These are phyloP conservation scores for Acanthaster planci DNA, from an alignment of 35 echinoderm and acorn worm genomes.

Conservation along the genomic window DNA sequence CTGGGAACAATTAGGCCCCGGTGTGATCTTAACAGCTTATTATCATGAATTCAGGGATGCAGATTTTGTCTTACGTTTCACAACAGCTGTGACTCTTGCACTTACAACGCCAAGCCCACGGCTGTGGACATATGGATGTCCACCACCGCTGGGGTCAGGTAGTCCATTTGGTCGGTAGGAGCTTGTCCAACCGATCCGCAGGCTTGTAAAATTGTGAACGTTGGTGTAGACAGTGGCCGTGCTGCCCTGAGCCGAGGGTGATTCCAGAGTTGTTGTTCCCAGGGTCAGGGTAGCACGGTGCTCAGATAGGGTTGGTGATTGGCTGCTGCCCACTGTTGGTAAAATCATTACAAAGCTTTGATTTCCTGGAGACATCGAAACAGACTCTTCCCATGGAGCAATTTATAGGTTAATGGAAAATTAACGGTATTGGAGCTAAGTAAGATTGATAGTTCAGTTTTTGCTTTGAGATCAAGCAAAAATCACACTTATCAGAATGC, in stretches of 20 bases:
- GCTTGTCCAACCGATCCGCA: neutral
- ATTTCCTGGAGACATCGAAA: no score
- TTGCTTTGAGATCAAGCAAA: no score
- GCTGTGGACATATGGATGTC: neutral
- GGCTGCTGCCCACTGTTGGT: neutral
- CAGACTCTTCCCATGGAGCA: no score
- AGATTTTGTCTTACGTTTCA: neutral
- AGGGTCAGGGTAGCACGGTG: neutral
- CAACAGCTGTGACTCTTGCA: neutral
- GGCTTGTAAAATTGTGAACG: neutral
- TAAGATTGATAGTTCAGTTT: no score
- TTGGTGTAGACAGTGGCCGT: conserved; percentile 1
- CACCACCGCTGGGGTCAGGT: neutral
- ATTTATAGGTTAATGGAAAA: no score
- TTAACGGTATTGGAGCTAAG: no score
- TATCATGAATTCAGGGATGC: neutral
- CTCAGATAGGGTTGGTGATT: neutral
- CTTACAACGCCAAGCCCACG: neutral
- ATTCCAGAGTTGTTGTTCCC: conserved; percentile 25
- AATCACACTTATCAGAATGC: no score
- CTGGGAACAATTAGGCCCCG: no score
- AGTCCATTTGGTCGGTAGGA: neutral
- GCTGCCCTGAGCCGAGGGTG: neutral
- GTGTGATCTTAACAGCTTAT: no score
- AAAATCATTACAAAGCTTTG: neutral